Evolutionary conservation across 1,140 invertebrate species (phyloP), one percentile per base, ranked within the genome.

Genomic region (Cyclina sinensis): DNA sequence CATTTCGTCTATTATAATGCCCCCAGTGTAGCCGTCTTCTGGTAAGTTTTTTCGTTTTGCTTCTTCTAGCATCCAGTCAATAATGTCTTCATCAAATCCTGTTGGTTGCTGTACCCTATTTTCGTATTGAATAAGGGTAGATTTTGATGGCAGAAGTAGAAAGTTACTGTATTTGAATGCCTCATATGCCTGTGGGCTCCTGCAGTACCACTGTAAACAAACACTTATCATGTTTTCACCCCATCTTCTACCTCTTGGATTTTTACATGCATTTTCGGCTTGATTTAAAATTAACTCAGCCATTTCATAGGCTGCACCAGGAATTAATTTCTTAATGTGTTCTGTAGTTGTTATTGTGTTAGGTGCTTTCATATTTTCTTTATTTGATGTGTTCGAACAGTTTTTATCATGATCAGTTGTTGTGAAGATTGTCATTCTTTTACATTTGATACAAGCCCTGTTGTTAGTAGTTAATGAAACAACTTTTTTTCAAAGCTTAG

Each of bases 31-130:
- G 27, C 65, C 89, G 0, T 89, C 74, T 27, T 16, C n/a, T 24
- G 80, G 59, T 30, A 91, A 39, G 21, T 80, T 43, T 46, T 30
- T 18, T 1, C 16, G 18, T n/a, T 54, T 21, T 1, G 90, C 90
- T 59, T 91, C 89, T 57, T 88, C 73, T 39, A 51, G 32, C 83
- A 91, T 88, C 89, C 90, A 91, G 14, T 85, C 48, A 59, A 91
- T 46, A 0, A 88, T n/a, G 12, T 78, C 62, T n/a, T 37, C 48
- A 35, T 91, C 43, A 84, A 90, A 86, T 4, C 89, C 89, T 24
- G 62, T 27, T 83, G 86, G 68, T 74, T 90, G 84, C 12, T 87
- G 65, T 43, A 90, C 4, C 39, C 30, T 78, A 62, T 90, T 91
- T 79, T 91, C 90, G 30, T 89, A 90, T 0, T 85, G 48, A 32